Evolutionary conservation across 2,113 vertebrate species (phyloP).

Genomic region (Rhynchomys soricoides): DNA sequence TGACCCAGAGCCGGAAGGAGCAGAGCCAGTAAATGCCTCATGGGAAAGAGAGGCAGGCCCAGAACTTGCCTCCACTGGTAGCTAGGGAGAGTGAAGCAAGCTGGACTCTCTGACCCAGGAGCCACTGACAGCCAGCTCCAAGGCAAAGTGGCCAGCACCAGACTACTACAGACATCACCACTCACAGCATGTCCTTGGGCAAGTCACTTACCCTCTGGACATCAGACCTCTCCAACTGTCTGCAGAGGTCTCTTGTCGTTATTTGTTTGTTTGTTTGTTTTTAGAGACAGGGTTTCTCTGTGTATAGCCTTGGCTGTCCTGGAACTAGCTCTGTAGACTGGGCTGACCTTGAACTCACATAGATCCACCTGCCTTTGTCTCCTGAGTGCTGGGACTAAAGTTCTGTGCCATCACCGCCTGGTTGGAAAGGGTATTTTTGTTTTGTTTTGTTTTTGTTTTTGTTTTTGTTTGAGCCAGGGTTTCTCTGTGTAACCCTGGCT

Average conservation of each 20-base stretch:
- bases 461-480: background rate
- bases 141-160: background rate
- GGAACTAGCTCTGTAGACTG: background rate
- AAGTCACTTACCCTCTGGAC: background rate
- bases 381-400: background rate
- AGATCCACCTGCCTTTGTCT: background rate
- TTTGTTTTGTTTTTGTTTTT: background rate
- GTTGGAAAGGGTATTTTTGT: background rate
- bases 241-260: background rate
- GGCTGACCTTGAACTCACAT: background rate
- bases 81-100: conserved; percentile 3
- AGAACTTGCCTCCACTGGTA: background rate
- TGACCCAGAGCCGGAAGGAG: conserved; percentile 69
- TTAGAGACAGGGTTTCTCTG: background rate
- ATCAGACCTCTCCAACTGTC: background rate
- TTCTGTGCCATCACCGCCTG: background rate
- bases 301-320: background rate
- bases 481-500: background rate
- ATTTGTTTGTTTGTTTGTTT: background rate
- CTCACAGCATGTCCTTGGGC: background rate
- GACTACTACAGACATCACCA: background rate
- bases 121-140: background rate
- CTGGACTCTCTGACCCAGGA: conserved; percentile 19
- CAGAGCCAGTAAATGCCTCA: conserved; percentile 71
- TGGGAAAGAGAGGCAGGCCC: conserved; percentile 64